Evolutionary conservation across 2,888 invertebrate genomes (phyloP).

Genomic region (Tenthredo mesomela): DNA sequence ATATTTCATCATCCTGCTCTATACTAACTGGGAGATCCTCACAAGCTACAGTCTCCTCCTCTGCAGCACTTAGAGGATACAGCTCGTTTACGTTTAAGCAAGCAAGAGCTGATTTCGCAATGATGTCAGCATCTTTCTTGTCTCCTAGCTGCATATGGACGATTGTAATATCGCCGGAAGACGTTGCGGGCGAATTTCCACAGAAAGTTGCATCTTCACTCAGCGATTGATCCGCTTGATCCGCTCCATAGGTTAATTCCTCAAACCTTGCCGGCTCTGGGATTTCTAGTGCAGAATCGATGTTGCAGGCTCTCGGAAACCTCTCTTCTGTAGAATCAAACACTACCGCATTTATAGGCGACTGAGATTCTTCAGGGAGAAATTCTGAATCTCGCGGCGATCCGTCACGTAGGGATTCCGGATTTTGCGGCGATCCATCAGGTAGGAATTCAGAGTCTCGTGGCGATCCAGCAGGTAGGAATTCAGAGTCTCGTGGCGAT

Average conservation of each 20-base stretch:
- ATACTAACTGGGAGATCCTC: neutral
- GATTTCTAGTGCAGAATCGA: neutral
- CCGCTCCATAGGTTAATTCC: neutral
- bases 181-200: neutral
- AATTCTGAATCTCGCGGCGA: neutral
- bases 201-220: neutral
- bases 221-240: neutral
- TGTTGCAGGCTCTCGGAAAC: neutral
- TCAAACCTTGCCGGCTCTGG: neutral
- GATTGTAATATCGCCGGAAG: neutral
- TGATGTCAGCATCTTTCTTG: neutral
- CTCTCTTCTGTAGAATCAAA: neutral
- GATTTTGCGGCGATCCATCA: neutral
- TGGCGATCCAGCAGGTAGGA: neutral
- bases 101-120: neutral
- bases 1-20: neutral
- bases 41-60: neutral
- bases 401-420: neutral
- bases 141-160: neutral
- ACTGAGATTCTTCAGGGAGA: neutral
- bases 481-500: neutral
- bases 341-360: neutral
- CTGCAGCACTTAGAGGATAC: neutral
- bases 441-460: neutral
- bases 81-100: neutral